Percentiles rank a stretch among this genome's conserved stretches.
Conservation (phyloP, 1,140 invertebrate species). For the Caenorhabditis inopinata region DNA sequence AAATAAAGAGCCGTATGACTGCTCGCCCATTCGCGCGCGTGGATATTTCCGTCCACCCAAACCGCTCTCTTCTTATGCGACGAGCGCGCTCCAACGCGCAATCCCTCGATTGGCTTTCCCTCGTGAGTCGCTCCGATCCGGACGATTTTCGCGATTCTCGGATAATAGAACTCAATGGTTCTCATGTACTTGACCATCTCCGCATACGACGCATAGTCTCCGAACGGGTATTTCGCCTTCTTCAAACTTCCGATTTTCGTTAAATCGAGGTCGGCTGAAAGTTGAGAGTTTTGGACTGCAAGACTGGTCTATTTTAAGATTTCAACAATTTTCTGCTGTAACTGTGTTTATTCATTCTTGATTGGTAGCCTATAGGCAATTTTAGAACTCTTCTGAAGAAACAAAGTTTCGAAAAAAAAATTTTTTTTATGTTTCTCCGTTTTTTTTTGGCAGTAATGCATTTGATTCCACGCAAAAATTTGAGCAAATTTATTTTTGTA, state of each 20-base stretch:
- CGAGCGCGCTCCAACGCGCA: conserved; percentile 51
- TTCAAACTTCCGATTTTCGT: conserved; percentile 18
- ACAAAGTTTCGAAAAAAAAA: neutral
- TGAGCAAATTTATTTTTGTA: no score
- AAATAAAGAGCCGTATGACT: conserved; percentile 65
- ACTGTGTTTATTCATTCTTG: no score
- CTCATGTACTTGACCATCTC: conserved; percentile 57
- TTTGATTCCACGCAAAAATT: no score
- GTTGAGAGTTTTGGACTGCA: conserved; percentile 20
- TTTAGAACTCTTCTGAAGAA: no score
- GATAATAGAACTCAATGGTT: conserved; percentile 63
- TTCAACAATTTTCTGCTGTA: no score
- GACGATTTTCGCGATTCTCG: conserved; percentile 58
- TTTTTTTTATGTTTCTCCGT: no score
- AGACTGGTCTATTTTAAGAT: no score
- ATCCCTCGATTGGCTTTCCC: conserved; percentile 64
- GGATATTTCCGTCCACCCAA: conserved; percentile 66
- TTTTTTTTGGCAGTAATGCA: no score
- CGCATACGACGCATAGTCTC: conserved; percentile 56
- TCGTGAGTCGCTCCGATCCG: conserved; percentile 61
- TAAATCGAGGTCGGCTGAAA: conserved; percentile 38
- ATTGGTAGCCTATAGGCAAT: no score
- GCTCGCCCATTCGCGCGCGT: conserved; percentile 65
- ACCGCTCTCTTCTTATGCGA: conserved; percentile 55
- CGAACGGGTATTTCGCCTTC: conserved; percentile 60